Conservation (phyloP, 2,888 invertebrate species). For the Phaonia tiefii region DNA sequence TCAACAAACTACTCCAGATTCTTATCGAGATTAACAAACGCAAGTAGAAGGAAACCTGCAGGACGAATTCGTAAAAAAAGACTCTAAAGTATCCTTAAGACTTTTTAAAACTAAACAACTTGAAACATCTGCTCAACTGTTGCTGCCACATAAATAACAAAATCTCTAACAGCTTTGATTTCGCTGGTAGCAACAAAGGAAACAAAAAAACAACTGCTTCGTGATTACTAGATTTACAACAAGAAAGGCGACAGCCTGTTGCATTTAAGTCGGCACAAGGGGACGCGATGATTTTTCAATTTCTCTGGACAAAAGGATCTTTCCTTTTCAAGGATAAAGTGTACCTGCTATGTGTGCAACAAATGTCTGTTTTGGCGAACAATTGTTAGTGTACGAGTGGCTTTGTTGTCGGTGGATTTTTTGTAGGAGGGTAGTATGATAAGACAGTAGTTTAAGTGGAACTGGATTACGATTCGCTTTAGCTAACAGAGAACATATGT, state of each 20-base stretch:
- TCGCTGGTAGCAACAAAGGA: slow-evolving; percentile 15
- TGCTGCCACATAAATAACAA: slow-evolving; percentile 9
- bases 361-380: slow-evolving; percentile 15
- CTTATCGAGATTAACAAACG: slow-evolving; percentile 12
- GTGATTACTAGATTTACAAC: background rate
- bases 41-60: slow-evolving; percentile 10
- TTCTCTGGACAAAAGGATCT: slow-evolving; percentile 1
- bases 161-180: slow-evolving; percentile 41
- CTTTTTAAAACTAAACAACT: background rate
- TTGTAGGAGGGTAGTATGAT: background rate
- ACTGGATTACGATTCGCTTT: background rate
- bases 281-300: slow-evolving; percentile 32
- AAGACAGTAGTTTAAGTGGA: background rate
- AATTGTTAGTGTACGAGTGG: slow-evolving; percentile 40
- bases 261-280: slow-evolving; percentile 12
- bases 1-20: background rate
- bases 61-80: background rate
- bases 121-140: slow-evolving; percentile 35
- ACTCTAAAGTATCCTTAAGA: background rate
- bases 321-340: slow-evolving; percentile 13
- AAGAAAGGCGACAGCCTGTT: slow-evolving; percentile 34
- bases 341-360: slow-evolving; percentile 33
- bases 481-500: no score
- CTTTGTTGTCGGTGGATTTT: background rate
- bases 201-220: no score